A percentile compares a stretch with the other conserved stretches of the same genome.
These are phyloP conservation scores for Oncorhynchus keta DNA, from an alignment of 2,113 vertebrate species.

Conservation along the genomic window DNA sequence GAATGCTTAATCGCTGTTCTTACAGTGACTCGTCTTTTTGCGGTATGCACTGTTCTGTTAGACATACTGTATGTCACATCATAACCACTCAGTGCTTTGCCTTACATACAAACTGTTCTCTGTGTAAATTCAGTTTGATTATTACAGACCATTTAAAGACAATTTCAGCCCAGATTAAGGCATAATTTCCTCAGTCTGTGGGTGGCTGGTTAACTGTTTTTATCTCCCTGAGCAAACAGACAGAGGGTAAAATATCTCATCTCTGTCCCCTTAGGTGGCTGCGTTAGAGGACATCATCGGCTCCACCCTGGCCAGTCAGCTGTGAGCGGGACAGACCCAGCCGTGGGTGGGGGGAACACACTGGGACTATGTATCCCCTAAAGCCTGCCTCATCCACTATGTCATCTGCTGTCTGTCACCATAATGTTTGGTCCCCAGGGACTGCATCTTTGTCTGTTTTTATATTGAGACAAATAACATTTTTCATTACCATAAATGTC, in stretches of 20 bases:
- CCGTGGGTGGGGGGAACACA: background rate
- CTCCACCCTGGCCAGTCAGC: conserved; percentile 22
- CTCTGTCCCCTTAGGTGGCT: conserved; percentile 64
- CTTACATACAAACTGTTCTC: background rate
- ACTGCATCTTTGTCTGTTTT: background rate
- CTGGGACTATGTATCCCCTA: background rate
- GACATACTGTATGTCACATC: too few species aligned
- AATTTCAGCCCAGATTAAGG: conserved; percentile 39
- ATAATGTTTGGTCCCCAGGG: conserved; percentile 40
- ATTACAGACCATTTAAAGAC: conserved; percentile 35
- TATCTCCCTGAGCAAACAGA: conserved; percentile 21
- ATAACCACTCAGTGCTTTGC: too few species aligned
- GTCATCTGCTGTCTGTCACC: conserved; percentile 8
- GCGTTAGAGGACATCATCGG: conserved; percentile 60
- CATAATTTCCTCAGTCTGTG: conserved; percentile 43
- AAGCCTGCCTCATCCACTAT: conserved; percentile 28
- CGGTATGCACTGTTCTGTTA: too few species aligned
- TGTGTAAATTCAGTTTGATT: conserved; percentile 33
- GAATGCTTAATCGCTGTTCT: too few species aligned
- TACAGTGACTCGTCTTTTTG: too few species aligned
- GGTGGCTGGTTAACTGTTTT: conserved; percentile 21
- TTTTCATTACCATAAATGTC: too few species aligned
- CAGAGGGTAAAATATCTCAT: conserved; percentile 6
- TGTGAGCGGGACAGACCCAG: background rate
- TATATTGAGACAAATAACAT: background rate